Base-by-base conservation (phyloP, 1,140 invertebrate genomes). In the Radopholus similis region DNA sequence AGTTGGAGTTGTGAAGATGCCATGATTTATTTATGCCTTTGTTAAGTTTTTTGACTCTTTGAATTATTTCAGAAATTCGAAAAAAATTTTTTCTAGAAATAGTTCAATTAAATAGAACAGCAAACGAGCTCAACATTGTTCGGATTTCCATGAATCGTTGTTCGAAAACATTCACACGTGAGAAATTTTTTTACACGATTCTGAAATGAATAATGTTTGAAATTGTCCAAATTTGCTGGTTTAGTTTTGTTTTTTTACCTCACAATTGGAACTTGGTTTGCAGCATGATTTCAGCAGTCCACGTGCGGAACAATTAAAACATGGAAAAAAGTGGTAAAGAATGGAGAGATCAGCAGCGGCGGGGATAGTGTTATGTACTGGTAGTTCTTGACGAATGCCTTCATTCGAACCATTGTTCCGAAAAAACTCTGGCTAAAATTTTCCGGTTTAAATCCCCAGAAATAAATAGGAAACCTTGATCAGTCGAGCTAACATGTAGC, bases 1-100 rank as follows among this genome's bases (percentile, higher is more conserved):
- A 44, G 95, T 97, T 34, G 95, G 93, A 49, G 94, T 98, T 28
- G 89, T 91, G 32, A 73, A 64, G 26, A 32, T 64, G 62, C 30
- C 32, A 28, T 64, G 62, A 28, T 21, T 9, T 8, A 9, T 40
- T 6, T 40, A 51, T 28, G 47, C 5, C 23, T 28, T 51, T 51
- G 47, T 51, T 51, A 11, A 51, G 23, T 15, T 13, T 51, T 51
- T 23, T 51, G n/a, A n/a, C n/a, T n/a, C n/a, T n/a, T n/a, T n/a
- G n/a, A n/a, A n/a, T n/a, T n/a, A n/a, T n/a, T n/a, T n/a, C n/a
- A n/a, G n/a, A n/a, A n/a, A n/a, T n/a, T n/a, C n/a, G n/a, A n/a
- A n/a, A n/a, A n/a, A n/a, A n/a, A n/a, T n/a, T n/a, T n/a, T n/a
- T n/a, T n/a, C n/a, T n/a, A n/a, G n/a, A n/a, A n/a, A n/a, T n/a